Base-by-base conservation (phyloP, 1,140 invertebrate genomes). In the Sitophilus oryzae region DNA sequence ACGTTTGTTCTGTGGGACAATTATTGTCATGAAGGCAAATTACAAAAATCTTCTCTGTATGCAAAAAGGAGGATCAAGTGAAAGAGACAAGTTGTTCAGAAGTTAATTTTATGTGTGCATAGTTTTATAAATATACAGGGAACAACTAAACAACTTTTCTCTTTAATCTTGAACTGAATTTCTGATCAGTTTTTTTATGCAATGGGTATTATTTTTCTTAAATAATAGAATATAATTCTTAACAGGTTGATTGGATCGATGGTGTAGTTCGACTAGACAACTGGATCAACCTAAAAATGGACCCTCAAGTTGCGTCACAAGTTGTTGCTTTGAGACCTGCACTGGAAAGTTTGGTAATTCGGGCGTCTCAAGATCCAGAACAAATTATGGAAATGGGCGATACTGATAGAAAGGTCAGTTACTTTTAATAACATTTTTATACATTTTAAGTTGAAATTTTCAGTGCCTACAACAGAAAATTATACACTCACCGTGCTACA, bases 221-320 rank as follows among this genome's bases (percentile, higher is more conserved):
- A n/a, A n/a, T n/a, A n/a, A n/a, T n/a, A n/a, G n/a, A n/a, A n/a
- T n/a, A n/a, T n/a, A n/a, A n/a, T n/a, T n/a, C n/a, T n/a, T n/a
- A n/a, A n/a, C n/a, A 52, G 50, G 23, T 61, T 10, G 60, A 62
- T 30, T 65, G 45, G 35, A 67, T 86, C n/a, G 83, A 89, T 51
- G 77, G 78, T 19, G 66, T 83, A 22, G 82, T 95, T 2, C 79
- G 84, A 18, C 64, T 96, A 2, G 93, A 96, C 72, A 91, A 92
- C 66, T 95, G 92, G 93, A 83, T 98, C 16, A 95, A 92, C 71
- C 78, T 98, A 19, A 80, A 88, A 6, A 93, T 98, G 81, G 76
- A 88, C 59, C 80, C 88, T 0, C 62, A 78, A 22, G 67, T 79
- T 8, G 95, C 93, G 0, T 85, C 91, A 0, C 79, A 83, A 3